phyloP scores from a whole-genome alignment of 2,113 vertebrate species.

The Pandion haliaetus region DNA sequence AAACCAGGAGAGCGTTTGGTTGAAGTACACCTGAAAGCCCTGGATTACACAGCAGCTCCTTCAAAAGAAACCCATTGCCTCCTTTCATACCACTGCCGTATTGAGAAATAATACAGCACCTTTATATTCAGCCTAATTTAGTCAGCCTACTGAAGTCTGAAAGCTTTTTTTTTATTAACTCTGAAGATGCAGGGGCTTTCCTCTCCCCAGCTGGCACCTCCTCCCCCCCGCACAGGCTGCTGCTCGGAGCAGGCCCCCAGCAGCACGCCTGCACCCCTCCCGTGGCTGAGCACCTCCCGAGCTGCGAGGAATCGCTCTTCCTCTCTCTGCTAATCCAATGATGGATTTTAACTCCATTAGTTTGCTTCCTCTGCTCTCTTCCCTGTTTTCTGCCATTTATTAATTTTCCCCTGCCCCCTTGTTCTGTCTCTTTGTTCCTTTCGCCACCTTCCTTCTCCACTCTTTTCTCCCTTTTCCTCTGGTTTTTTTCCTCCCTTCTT shows the following conservation, averaged over 20 bases:
- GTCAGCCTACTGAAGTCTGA: slow-evolving; percentile 53
- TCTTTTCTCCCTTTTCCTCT: neutral
- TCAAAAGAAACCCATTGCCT: slow-evolving; percentile 71
- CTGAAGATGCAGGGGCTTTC: neutral
- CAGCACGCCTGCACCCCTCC: neutral
- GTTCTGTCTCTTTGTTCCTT: neutral
- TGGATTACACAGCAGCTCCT: slow-evolving; percentile 68
- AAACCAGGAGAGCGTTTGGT: slow-evolving; percentile 64
- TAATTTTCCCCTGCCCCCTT: neutral
- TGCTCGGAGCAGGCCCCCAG: neutral
- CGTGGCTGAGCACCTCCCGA: accelerated
- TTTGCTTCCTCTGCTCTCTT: neutral
- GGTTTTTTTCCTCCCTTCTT: neutral
- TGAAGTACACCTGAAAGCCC: slow-evolving; percentile 73
- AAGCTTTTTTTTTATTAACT: slow-evolving; percentile 58
- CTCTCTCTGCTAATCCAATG: neutral
- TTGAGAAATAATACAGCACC: slow-evolving; percentile 69
- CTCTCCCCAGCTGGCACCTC: neutral
- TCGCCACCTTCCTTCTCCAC: neutral
- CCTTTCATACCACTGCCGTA: slow-evolving; percentile 56
- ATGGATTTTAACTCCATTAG: slow-evolving; percentile 21
- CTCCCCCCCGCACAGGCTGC: neutral
- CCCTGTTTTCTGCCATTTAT: neutral
- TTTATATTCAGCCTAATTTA: slow-evolving; percentile 71
- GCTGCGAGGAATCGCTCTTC: neutral